Conservation (phyloP, 2,888 invertebrate genomes). For the Dolichomitus sp. region DNA sequence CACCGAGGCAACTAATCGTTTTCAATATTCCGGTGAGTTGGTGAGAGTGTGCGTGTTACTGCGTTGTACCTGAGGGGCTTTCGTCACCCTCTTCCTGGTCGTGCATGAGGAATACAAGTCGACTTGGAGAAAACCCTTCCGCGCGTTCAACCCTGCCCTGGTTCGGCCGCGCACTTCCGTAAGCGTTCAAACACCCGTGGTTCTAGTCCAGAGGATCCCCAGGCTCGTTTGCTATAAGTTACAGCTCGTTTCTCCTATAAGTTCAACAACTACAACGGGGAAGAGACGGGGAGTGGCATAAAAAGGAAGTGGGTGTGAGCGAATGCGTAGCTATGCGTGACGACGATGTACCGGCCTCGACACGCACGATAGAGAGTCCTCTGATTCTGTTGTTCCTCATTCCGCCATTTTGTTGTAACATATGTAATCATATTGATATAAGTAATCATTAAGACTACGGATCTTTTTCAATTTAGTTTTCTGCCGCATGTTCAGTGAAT, state of each 20-base stretch:
- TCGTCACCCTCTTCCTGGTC: conserved; percentile 58
- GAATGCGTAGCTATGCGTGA: conserved; percentile 84
- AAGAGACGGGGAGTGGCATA: conserved; percentile 85
- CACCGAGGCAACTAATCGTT: conserved; percentile 64
- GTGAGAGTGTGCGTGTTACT: conserved; percentile 62
- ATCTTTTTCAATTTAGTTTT: neutral
- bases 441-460: neutral
- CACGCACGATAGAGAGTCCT: conserved; percentile 10
- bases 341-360: conserved; percentile 69
- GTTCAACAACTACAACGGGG: conserved; percentile 69
- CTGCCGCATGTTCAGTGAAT: neutral
- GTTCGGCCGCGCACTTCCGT: conserved; percentile 61
- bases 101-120: conserved; percentile 46
- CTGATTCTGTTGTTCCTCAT: conserved; percentile 30
- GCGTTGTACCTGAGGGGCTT: conserved; percentile 43
- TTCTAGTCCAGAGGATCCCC: conserved; percentile 8
- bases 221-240: conserved; percentile 51
- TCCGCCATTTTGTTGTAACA: conserved; percentile 62
- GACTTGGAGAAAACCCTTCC: conserved; percentile 31
- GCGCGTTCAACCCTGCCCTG: conserved; percentile 43
- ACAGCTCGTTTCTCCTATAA: conserved; percentile 55
- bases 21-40: conserved; percentile 53
- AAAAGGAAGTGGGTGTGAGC: conserved; percentile 86
- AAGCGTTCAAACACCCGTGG: conserved; percentile 60
- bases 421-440: neutral